phyloP scores from a whole-genome alignment of 1,140 invertebrate species.

The Diachasmimorpha longicaudata region DNA sequence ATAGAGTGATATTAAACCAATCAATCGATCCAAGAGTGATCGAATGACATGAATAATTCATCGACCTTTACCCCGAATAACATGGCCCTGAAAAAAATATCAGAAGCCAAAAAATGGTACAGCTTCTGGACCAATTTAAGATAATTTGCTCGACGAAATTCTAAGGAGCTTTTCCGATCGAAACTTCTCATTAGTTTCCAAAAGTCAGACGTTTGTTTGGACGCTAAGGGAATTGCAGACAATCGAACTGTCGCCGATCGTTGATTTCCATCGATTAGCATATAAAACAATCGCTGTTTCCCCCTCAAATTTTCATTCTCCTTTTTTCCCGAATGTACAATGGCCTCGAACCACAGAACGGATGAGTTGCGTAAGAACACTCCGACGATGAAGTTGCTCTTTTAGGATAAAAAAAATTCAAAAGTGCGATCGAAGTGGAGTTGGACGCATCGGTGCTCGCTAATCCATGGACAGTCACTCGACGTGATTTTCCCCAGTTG shows the following conservation, averaged over 20 bases:
- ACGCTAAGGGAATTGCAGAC: not conserved
- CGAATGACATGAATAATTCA: no score
- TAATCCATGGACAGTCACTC: not conserved
- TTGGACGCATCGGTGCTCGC: not conserved
- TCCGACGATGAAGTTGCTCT: constrained; percentile 16
- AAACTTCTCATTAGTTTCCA: no score
- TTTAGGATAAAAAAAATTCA: not conserved
- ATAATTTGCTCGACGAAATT: no score
- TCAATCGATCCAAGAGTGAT: no score
- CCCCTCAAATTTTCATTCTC: not conserved
- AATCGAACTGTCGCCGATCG: not conserved
- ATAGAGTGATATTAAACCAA: no score
- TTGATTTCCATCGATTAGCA: not conserved
- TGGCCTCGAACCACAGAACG: not conserved
- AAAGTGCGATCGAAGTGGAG: not conserved
- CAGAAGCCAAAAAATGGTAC: no score
- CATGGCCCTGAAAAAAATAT: no score
- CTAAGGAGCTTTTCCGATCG: no score
- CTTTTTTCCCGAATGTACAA: not conserved
- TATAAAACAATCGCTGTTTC: not conserved
- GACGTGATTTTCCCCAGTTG: not conserved
- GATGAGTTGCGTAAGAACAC: constrained; percentile 13
- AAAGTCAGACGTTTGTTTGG: not conserved
- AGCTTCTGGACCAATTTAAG: no score
- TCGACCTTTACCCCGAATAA: no score